Evolutionary conservation across 2,797 vertebrate genomes (phyloP).

Genomic region (Galago senegalensis): DNA sequence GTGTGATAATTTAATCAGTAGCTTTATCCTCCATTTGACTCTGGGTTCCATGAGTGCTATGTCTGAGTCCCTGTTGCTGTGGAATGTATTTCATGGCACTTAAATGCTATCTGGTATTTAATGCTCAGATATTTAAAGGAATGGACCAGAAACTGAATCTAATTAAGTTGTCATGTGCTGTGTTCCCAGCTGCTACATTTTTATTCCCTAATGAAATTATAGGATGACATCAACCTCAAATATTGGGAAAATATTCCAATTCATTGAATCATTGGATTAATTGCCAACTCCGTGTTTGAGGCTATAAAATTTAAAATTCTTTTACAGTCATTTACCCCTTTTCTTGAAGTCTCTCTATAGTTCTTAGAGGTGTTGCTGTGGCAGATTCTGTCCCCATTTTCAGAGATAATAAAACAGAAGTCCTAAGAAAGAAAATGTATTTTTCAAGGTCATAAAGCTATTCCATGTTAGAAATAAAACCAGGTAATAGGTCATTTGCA

Average conservation of each 20-base stretch:
- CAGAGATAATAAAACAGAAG: background rate
- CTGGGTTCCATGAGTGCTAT: background rate
- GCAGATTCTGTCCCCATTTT: background rate
- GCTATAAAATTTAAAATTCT: background rate
- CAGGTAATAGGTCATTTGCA: background rate
- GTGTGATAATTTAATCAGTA: background rate
- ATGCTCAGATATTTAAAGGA: background rate
- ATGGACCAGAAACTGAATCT: background rate
- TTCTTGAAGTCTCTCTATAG: background rate
- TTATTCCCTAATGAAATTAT: conserved; percentile 29
- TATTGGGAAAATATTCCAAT: background rate
- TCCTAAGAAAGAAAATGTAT: background rate
- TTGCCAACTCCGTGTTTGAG: conserved; percentile 20
- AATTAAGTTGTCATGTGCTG: background rate
- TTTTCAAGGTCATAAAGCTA: conserved; percentile 7
- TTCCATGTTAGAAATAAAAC: conserved; percentile 8
- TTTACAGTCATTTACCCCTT: background rate
- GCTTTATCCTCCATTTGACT: background rate
- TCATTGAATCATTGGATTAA: conserved; percentile 13
- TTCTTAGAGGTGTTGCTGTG: background rate
- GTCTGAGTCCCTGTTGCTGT: background rate
- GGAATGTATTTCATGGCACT: background rate
- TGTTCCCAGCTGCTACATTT: background rate
- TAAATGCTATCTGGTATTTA: background rate
- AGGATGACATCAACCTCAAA: background rate